These are phyloP conservation scores for Chelmon rostratus DNA, from an alignment of 2,797 vertebrate species.

Conservation along the genomic window DNA sequence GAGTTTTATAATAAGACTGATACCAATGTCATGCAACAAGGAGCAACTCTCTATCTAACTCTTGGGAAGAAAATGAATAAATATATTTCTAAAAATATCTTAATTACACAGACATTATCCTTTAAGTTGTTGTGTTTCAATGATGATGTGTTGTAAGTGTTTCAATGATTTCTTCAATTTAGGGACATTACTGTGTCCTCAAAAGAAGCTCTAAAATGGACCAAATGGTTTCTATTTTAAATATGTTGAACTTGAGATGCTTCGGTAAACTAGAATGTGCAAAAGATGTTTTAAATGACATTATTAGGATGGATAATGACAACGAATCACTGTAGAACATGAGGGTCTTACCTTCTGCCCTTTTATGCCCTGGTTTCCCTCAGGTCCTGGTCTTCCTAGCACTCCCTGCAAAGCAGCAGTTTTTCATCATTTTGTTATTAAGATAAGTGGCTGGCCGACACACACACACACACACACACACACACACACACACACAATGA, in stretches of 20 bases:
- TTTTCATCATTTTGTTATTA: neutral
- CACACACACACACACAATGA: neutral
- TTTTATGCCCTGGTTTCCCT: slow-evolving; percentile 85
- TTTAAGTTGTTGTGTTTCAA: neutral
- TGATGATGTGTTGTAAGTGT: neutral
- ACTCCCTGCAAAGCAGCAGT: slow-evolving; percentile 81
- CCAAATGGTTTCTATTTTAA: too few species aligned
- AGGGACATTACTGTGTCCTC: neutral
- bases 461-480: neutral
- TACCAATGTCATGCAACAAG: too few species aligned
- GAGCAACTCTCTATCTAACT: neutral
- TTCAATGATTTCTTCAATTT: neutral
- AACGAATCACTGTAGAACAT: neutral
- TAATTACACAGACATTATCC: too few species aligned
- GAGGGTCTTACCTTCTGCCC: slow-evolving; percentile 88
- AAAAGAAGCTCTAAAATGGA: neutral
- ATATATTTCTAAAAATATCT: too few species aligned
- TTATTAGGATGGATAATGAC: neutral
- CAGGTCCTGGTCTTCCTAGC: slow-evolving; percentile 82
- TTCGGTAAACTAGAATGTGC: too few species aligned
- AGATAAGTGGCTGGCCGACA: neutral
- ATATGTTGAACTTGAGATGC: too few species aligned
- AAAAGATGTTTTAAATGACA: too few species aligned
- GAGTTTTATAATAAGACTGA: too few species aligned
- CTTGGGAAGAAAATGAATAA: neutral